These are phyloP conservation scores for Dorcus hopei DNA, from an alignment of 2,888 invertebrate genomes.

Conservation along the genomic window DNA sequence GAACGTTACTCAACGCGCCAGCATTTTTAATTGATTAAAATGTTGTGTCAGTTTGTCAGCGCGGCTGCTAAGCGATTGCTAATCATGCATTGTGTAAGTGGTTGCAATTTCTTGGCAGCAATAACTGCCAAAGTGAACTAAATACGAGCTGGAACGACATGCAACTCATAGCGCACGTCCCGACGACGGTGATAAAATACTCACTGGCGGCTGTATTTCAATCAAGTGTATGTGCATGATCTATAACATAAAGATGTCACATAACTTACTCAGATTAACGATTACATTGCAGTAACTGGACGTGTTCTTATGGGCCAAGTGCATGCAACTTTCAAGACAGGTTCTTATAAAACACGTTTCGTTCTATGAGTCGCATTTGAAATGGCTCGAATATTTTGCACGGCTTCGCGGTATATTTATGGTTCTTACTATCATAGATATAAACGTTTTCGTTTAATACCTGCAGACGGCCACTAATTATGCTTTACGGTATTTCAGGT, in stretches of 20 bases:
- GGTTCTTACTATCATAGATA: too few relatives aligned
- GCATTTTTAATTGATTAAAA: slow-evolving; percentile 15
- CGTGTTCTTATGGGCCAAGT: slow-evolving; percentile 29
- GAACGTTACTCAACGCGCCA: background rate
- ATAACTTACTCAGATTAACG: slow-evolving; percentile 35
- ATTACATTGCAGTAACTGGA: slow-evolving; percentile 32
- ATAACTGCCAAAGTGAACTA: background rate
- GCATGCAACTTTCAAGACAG: slow-evolving; percentile 23
- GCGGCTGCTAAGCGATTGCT: background rate
- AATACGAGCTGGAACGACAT: slow-evolving; percentile 13
- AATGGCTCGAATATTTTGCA: background rate
- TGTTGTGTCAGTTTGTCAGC: slow-evolving; percentile 12
- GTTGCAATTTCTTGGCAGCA: slow-evolving; percentile 27
- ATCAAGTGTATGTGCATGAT: slow-evolving; percentile 32
- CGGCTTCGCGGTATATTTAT: too few relatives aligned
- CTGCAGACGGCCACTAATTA: too few relatives aligned
- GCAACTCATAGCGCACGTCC: slow-evolving; percentile 19
- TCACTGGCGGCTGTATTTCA: slow-evolving; percentile 33
- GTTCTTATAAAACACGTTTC: too few relatives aligned
- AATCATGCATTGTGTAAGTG: slow-evolving; percentile 14
- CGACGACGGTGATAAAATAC: slow-evolving; percentile 28
- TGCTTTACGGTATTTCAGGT: too few relatives aligned
- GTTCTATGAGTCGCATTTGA: background rate
- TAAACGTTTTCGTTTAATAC: too few relatives aligned
- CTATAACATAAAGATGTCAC: slow-evolving; percentile 38